Percentiles rank a stretch among this genome's conserved stretches.
These are phyloP conservation scores for Thysanoteuthis rhombus DNA, from an alignment of 2,888 invertebrate genomes.

Conservation along the genomic window DNA sequence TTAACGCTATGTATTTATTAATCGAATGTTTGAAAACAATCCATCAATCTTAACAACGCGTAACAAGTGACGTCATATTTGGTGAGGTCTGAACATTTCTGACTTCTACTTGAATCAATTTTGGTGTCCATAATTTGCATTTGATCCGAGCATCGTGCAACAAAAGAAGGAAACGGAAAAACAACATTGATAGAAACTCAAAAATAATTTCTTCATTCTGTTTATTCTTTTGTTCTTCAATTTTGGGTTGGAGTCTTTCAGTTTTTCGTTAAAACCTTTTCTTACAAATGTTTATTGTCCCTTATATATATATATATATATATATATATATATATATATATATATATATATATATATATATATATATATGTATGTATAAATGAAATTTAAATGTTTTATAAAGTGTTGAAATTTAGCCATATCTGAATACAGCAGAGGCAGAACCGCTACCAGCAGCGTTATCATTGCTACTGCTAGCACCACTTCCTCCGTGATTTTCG, in stretches of 20 bases:
- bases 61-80: no score
- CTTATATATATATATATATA: neutral
- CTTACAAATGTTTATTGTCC: neutral
- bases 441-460: neutral
- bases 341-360: no score
- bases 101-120: no score
- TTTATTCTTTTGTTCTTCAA: neutral
- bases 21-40: no score
- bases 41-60: no score
- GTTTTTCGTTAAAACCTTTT: neutral
- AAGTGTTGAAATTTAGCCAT: constrained; percentile 17
- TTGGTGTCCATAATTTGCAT: no score
- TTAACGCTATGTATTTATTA: no score
- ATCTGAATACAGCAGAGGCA: constrained; percentile 27
- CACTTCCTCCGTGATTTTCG: constrained; percentile 19
- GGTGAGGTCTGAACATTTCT: no score
- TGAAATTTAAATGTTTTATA: neutral
- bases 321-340: no score
- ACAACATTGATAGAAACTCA: neutral
- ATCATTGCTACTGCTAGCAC: constrained; percentile 18
- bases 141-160: neutral
- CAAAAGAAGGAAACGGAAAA: neutral
- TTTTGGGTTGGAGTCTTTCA: neutral
- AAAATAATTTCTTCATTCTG: neutral
- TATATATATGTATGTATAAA: neutral